Base-by-base conservation (phyloP, 1,140 invertebrate genomes). In the Lineus longissimus region DNA sequence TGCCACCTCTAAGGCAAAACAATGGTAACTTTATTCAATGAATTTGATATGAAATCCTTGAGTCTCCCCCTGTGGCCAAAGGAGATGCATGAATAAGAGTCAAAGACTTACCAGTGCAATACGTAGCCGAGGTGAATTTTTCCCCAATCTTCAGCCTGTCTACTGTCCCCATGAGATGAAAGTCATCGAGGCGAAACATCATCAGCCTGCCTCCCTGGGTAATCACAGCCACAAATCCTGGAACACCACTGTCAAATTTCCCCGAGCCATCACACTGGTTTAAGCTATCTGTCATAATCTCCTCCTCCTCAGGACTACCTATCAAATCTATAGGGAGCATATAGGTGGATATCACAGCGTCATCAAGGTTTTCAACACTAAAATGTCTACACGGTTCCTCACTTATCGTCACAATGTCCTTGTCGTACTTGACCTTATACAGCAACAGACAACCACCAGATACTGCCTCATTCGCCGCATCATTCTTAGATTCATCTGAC, bases 21-120 rank as follows among this genome's bases (percentile, higher is more conserved):
- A n/a, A n/a, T n/a, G n/a, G n/a, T n/a, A n/a, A n/a, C n/a, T n/a
- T n/a, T n/a, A 17, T 0, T 25, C 31, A 63, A 29, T 58, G 43
- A 25, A 25, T n/a, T 43, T 23, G 43, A 47, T 59, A 22, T n/a
- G n/a, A n/a, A n/a, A n/a, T n/a, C n/a, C n/a, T n/a, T n/a, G n/a
- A n/a, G n/a, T n/a, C n/a, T n/a, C n/a, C n/a, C n/a, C n/a, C n/a
- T n/a, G n/a, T n/a, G n/a, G n/a, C n/a, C n/a, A n/a, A n/a, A n/a
- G n/a, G n/a, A n/a, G n/a, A n/a, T n/a, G n/a, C n/a, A n/a, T 13
- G 22, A 30, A 36, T 36, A 36, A 36, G 33, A 36, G n/a, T n/a
- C n/a, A 36, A 15, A 36, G 25, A 66, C 70, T 71, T 70, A 81
- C 80, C 80, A 68, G 76, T 74, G 62, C 79, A 82, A 65, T 76